A percentile compares a stretch with the other conserved stretches of the same genome.
Conservation (phyloP, 2,888 invertebrate genomes). For the Orthosia cruda region DNA sequence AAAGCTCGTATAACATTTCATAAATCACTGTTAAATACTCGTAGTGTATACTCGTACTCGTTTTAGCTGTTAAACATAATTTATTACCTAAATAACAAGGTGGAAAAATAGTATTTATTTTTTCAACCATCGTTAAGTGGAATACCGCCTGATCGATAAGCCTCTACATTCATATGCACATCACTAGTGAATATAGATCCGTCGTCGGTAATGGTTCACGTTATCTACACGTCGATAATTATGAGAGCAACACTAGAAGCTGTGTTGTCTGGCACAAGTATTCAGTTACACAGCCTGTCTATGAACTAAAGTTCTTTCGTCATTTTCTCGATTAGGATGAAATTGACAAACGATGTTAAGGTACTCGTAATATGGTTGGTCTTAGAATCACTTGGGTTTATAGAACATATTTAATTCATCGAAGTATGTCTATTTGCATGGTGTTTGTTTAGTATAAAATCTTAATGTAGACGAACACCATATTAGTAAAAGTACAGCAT, state of each 20-base stretch:
- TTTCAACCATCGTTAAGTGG: not conserved
- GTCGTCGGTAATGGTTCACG: not conserved
- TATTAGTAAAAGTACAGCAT: too few species aligned
- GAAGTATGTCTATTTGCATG: too few species aligned
- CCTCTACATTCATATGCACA: not conserved
- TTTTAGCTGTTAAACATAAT: constrained; percentile 14
- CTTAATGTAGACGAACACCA: too few species aligned
- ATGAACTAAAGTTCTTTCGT: not conserved
- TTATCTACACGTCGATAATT: constrained; percentile 16
- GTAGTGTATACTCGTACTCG: not conserved
- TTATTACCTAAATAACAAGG: constrained; percentile 16
- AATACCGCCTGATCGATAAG: not conserved
- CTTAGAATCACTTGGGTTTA: not conserved
- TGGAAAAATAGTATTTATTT: not conserved
- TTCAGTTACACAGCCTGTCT: constrained; percentile 20
- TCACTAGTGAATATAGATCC: constrained; percentile 11
- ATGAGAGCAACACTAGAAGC: constrained; percentile 15
- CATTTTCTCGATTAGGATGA: not conserved
- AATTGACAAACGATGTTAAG: not conserved
- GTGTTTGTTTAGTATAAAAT: too few species aligned
- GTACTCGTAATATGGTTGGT: not conserved
- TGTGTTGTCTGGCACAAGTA: constrained; percentile 11
- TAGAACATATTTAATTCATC: too few species aligned
- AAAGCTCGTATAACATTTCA: constrained; percentile 23
- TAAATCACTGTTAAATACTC: constrained; percentile 31